These are phyloP conservation scores for Pantherophis alleghaniensis DNA, from an alignment of 2,797 vertebrate species.

Conservation along the genomic window DNA sequence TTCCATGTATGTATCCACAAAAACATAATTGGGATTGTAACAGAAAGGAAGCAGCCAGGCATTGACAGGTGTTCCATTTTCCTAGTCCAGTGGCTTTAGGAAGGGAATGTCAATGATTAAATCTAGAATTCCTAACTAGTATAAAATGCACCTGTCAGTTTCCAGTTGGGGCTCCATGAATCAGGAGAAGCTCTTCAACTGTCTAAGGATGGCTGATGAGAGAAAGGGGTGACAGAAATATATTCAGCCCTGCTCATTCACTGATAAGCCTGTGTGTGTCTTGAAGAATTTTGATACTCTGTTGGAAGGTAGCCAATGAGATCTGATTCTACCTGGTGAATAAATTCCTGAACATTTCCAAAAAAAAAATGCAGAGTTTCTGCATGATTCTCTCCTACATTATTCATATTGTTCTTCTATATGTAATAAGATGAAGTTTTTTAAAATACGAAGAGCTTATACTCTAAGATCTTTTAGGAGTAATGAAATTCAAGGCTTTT, in stretches of 20 bases:
- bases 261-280: background rate
- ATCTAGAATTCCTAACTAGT: background rate
- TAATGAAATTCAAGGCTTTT: constrained; percentile 63
- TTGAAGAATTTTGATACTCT: background rate
- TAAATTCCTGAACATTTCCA: background rate
- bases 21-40: background rate
- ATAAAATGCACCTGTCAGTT: background rate
- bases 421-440: constrained; percentile 56
- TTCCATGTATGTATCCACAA: background rate
- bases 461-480: constrained; percentile 63
- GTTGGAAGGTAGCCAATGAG: background rate
- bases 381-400: constrained; percentile 26
- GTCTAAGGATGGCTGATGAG: background rate
- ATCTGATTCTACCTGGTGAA: background rate
- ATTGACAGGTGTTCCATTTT: background rate
- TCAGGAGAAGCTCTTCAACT: background rate
- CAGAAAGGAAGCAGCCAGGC: background rate
- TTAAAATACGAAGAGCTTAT: constrained; percentile 55
- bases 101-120: background rate
- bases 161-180: background rate
- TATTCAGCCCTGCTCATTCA: background rate
- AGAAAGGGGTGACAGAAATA: background rate
- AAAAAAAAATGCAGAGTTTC: background rate
- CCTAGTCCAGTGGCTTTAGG: background rate
- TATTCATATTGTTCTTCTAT: constrained; percentile 56